Evolutionary conservation across 2,888 invertebrate genomes (phyloP).

Genomic region (Hirtodrosophila confusa): DNA sequence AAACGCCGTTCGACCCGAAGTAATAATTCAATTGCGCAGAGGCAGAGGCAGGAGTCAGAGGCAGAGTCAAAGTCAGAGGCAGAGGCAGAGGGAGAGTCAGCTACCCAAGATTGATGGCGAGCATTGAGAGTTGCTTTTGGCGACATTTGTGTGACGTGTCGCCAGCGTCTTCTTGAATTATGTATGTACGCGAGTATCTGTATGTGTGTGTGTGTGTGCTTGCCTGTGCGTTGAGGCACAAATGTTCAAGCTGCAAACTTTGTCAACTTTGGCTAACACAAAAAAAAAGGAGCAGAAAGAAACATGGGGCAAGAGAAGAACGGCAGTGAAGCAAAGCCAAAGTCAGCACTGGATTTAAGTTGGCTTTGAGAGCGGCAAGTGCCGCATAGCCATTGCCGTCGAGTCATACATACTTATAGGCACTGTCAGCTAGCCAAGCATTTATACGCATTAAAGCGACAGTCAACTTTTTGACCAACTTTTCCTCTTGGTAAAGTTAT

Average conservation of each 20-base stretch:
- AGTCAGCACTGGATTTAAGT: conserved; percentile 76
- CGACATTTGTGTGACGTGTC: conserved; percentile 79
- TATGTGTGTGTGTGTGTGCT: conserved; percentile 22
- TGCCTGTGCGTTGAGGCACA: conserved; percentile 64
- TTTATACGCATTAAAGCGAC: conserved; percentile 78
- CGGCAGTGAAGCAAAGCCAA: conserved; percentile 64
- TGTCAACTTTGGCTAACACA: conserved; percentile 61
- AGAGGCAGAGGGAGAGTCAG: conserved; percentile 15
- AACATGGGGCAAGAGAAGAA: conserved; percentile 13
- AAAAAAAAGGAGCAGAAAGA: conserved; percentile 19
- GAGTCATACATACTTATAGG: conserved; percentile 32
- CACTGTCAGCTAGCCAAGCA: conserved; percentile 46
- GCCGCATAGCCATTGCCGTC: conserved; percentile 31
- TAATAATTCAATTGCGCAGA: conserved; percentile 76
- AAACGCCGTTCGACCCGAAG: conserved; percentile 66
- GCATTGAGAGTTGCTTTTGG: conserved; percentile 76
- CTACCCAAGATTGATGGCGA: conserved; percentile 71
- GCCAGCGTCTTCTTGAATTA: conserved; percentile 69
- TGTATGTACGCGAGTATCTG: conserved; percentile 47
- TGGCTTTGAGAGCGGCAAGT: conserved; percentile 56
- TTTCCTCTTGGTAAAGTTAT: conserved; percentile 72
- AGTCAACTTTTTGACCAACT: conserved; percentile 75
- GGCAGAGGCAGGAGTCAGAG: conserved; percentile 12
- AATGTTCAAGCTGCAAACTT: conserved; percentile 74
- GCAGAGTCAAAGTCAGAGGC: conserved; percentile 2